These are phyloP conservation scores for Cynodonichthys magdalenae DNA, from an alignment of 2,797 vertebrate genomes.

Conservation along the genomic window DNA sequence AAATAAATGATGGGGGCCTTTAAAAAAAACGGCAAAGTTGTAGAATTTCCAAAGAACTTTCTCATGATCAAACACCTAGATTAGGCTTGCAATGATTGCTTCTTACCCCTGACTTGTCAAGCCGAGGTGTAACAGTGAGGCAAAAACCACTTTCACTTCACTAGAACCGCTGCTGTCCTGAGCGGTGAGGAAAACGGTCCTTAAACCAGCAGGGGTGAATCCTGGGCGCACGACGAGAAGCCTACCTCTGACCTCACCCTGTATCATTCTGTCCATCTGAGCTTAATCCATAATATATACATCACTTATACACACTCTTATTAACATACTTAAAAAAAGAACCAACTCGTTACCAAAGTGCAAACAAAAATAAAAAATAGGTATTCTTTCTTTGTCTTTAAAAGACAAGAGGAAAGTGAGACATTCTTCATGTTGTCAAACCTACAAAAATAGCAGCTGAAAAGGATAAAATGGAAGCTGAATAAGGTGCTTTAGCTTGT, in stretches of 20 bases:
- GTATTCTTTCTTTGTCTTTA: slow-evolving; percentile 76
- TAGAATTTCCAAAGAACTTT: neutral
- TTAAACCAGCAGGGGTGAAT: no score
- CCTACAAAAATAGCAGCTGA: slow-evolving; percentile 99
- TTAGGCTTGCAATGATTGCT: slow-evolving; percentile 91
- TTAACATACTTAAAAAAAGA: slow-evolving; percentile 82
- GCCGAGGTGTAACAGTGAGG: slow-evolving; percentile 15
- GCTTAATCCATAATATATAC: slow-evolving; percentile 82
- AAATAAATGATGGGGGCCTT: neutral
- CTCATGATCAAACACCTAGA: slow-evolving; percentile 74
- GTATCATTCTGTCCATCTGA: slow-evolving; percentile 80
- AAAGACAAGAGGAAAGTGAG: slow-evolving; percentile 75
- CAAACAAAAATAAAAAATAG: neutral
- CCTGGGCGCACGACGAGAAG: slow-evolving; percentile 29
- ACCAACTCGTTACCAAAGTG: no score
- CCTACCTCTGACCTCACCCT: slow-evolving; percentile 77
- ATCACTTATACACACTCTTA: slow-evolving; percentile 78
- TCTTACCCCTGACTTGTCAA: slow-evolving; percentile 19
- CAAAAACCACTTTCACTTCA: slow-evolving; percentile 23
- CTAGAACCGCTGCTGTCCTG: slow-evolving; percentile 22
- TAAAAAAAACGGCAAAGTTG: neutral
- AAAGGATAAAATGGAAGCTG: slow-evolving; percentile 85
- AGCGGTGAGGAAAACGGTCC: no score
- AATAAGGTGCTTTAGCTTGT: slow-evolving; percentile 99
- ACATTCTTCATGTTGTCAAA: slow-evolving; percentile 97